These are phyloP conservation scores for Drosophila ogumai DNA, from an alignment of 1,140 invertebrate genomes.

Conservation along the genomic window DNA sequence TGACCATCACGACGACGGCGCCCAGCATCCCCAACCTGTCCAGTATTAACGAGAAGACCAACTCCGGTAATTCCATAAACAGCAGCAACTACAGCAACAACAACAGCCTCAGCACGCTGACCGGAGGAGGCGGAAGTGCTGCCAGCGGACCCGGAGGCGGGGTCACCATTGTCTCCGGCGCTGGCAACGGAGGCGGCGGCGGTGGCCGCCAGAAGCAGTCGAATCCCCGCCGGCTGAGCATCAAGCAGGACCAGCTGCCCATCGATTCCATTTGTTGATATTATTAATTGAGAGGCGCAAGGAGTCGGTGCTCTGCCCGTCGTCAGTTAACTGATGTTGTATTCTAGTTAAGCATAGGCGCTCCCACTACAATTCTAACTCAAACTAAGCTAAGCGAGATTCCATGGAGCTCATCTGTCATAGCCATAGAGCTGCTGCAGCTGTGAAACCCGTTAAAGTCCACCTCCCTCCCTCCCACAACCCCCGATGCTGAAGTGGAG, in stretches of 20 bases:
- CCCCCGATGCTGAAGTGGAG: slow-evolving; percentile 40
- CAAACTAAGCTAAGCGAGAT: slow-evolving; percentile 53
- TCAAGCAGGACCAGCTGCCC: slow-evolving; percentile 83
- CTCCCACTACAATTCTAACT: slow-evolving; percentile 67
- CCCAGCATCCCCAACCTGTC: slow-evolving; percentile 80
- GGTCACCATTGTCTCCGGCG: slow-evolving; percentile 36
- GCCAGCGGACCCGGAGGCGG: slow-evolving; percentile 32
- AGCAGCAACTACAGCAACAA: slow-evolving; percentile 78
- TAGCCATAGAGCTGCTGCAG: slow-evolving; percentile 54
- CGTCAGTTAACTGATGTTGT: slow-evolving; percentile 52
- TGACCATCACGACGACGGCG: slow-evolving; percentile 78
- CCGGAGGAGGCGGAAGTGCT: slow-evolving; percentile 22
- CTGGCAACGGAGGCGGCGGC: slow-evolving; percentile 22
- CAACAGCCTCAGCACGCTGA: slow-evolving; percentile 63
- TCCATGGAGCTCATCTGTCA: slow-evolving; percentile 53
- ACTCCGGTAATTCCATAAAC: slow-evolving; percentile 81
- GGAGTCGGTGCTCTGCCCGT: slow-evolving; percentile 1
- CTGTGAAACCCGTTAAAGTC: slow-evolving; percentile 32
- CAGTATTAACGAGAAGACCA: slow-evolving; percentile 85
- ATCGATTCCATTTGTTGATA: slow-evolving; percentile 84
- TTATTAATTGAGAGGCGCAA: slow-evolving; percentile 47
- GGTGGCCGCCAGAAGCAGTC: slow-evolving; percentile 44
- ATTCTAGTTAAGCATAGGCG: slow-evolving; percentile 70
- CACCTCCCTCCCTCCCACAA: slow-evolving; percentile 7
- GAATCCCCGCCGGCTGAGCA: slow-evolving; percentile 77